phyloP scores from a whole-genome alignment of 2,113 vertebrate genomes.

The Myotis davidii region DNA sequence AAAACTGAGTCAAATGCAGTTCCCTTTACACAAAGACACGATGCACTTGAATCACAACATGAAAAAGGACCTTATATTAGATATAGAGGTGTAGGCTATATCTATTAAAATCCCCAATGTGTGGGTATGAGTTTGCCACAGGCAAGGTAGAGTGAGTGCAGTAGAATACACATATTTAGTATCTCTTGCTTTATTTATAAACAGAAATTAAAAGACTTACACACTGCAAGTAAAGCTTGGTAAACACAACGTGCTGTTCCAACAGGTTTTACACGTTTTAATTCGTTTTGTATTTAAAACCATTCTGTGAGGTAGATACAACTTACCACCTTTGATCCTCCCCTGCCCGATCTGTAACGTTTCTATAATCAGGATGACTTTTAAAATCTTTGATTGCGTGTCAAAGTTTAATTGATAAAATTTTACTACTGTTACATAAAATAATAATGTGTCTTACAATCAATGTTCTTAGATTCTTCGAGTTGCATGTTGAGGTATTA shows the following conservation, averaged over 20 bases:
- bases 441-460: constrained; percentile 54
- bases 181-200: constrained; percentile 16
- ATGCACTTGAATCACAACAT: not conserved
- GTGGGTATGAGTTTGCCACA: not conserved
- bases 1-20: not conserved
- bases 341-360: not conserved
- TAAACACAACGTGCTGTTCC: not conserved
- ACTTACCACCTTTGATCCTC: not conserved
- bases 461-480: constrained; percentile 15
- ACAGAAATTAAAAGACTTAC: not conserved
- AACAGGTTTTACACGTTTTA: not conserved
- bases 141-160: not conserved
- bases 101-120: not conserved
- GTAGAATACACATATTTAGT: not conserved
- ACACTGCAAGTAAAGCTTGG: constrained; percentile 1
- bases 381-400: constrained; percentile 64
- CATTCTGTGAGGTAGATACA: not conserved
- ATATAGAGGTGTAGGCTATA: not conserved
- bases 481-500: constrained; percentile 55
- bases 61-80: not conserved
- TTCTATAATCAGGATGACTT: constrained; percentile 43
- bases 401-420: constrained; percentile 63
- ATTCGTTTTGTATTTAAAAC: constrained; percentile 2
- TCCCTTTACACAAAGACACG: not conserved
- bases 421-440: constrained; percentile 58